These are phyloP conservation scores for Amblyopsis rosae DNA, from an alignment of 2,113 vertebrate genomes.

Conservation along the genomic window DNA sequence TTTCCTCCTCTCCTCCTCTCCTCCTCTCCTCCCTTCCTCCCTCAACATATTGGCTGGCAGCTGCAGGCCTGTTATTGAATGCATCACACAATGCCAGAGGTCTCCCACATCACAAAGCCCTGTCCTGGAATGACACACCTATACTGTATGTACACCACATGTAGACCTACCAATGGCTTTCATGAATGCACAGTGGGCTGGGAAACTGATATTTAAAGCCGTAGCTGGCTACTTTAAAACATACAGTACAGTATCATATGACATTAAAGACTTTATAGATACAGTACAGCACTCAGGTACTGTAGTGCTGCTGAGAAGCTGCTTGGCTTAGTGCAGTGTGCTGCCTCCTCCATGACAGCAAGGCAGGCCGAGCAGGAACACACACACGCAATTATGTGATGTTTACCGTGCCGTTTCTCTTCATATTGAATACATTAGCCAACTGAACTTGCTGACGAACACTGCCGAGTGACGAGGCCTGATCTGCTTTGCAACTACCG, in stretches of 20 bases:
- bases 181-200: no score
- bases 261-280: no score
- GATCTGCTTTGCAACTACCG: conserved; percentile 69
- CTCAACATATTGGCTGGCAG: conserved; percentile 11
- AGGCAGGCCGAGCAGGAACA: conserved; percentile 34
- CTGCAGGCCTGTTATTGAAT: neutral
- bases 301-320: conserved; percentile 46
- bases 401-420: conserved; percentile 71
- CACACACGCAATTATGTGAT: conserved; percentile 54
- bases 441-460: conserved; percentile 71
- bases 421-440: conserved; percentile 76
- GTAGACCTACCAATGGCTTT: neutral
- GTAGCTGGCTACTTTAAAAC: no score
- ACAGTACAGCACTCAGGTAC: conserved; percentile 7
- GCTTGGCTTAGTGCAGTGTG: conserved; percentile 25
- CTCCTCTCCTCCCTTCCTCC: conserved; percentile 71
- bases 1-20: conserved; percentile 55
- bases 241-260: no score
- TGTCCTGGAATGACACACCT: neutral
- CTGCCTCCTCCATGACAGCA: conserved; percentile 29
- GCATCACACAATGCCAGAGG: neutral
- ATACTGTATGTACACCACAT: neutral
- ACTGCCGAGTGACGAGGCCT: conserved; percentile 71
- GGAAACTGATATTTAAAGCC: no score
- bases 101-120: neutral